phyloP scores from a whole-genome alignment of 64 coral and sea anemone species.

The Trachythela sp. region DNA sequence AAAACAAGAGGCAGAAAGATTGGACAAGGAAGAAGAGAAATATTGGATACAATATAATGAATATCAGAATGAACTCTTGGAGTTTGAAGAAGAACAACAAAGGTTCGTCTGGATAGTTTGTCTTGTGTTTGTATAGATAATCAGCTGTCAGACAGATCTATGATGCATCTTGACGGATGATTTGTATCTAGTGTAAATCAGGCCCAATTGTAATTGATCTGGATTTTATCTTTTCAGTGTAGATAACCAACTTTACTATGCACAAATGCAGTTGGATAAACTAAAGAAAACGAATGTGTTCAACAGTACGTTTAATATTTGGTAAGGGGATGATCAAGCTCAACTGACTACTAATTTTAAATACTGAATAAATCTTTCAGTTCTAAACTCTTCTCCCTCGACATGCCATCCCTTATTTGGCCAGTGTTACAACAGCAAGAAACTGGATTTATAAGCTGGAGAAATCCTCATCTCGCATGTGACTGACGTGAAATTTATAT shows the following conservation, averaged over 20 bases:
- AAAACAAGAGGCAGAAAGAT: slow-evolving; percentile 57
- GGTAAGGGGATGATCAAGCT: slow-evolving; percentile 50
- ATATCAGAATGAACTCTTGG: slow-evolving; percentile 86
- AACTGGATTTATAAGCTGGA: too few relatives aligned
- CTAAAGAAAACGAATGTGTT: slow-evolving; percentile 97
- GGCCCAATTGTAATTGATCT: neutral
- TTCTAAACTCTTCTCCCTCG: too few relatives aligned
- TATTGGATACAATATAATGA: slow-evolving; percentile 80
- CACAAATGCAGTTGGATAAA: slow-evolving; percentile 88
- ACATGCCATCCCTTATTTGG: too few relatives aligned
- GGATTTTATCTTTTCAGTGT: slow-evolving; percentile 55
- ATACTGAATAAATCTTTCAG: too few relatives aligned
- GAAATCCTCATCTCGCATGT: neutral
- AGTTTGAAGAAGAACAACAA: slow-evolving; percentile 98
- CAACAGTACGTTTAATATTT: slow-evolving; percentile 97
- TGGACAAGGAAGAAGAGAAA: slow-evolving; percentile 79
- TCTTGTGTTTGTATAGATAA: neutral
- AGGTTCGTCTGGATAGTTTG: slow-evolving; percentile 45
- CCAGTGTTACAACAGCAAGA: too few relatives aligned
- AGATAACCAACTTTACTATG: slow-evolving; percentile 89
- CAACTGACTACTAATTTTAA: too few relatives aligned
- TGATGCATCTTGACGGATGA: too few relatives aligned
- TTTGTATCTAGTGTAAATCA: neutral
- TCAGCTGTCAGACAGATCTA: too few relatives aligned
- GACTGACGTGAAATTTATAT: too few relatives aligned